Percentiles rank a stretch among this genome's conserved stretches.
Evolutionary conservation across 2,113 vertebrate species (phyloP).

Genomic region (Tupaia chinensis): DNA sequence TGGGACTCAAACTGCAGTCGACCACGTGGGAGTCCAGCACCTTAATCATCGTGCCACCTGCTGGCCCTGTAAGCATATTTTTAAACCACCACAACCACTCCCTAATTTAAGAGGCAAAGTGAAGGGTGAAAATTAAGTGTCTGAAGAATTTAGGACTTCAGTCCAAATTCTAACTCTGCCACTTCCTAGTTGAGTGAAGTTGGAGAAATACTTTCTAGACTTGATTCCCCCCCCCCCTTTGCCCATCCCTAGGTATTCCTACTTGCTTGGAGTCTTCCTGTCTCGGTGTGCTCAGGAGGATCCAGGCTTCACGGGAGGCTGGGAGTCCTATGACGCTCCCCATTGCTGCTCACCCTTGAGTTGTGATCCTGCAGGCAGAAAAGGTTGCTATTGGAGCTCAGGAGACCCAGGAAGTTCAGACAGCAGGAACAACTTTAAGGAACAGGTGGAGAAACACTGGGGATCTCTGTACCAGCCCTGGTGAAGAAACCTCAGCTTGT

Average conservation of each 20-base stretch:
- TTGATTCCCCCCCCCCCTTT: background rate
- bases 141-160: background rate
- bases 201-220: background rate
- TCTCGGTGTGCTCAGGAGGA: background rate
- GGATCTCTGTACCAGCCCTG: background rate
- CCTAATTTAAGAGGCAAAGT: background rate
- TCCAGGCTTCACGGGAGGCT: background rate
- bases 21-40: too few species aligned
- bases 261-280: background rate
- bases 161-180: background rate
- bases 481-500: background rate
- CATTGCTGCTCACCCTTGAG: background rate
- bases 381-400: background rate
- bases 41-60: too few species aligned
- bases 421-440: background rate
- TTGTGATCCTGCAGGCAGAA: slow-evolving; percentile 14
- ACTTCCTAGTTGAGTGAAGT: background rate
- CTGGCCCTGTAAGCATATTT: background rate
- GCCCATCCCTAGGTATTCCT: background rate
- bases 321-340: background rate
- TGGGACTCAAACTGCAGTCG: too few species aligned
- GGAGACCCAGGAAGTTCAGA: background rate
- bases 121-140: background rate
- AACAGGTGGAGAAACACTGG: background rate
- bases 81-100: background rate